Base-by-base conservation (phyloP, 2,113 vertebrate species). In the Tragelaphus buxtoni region DNA sequence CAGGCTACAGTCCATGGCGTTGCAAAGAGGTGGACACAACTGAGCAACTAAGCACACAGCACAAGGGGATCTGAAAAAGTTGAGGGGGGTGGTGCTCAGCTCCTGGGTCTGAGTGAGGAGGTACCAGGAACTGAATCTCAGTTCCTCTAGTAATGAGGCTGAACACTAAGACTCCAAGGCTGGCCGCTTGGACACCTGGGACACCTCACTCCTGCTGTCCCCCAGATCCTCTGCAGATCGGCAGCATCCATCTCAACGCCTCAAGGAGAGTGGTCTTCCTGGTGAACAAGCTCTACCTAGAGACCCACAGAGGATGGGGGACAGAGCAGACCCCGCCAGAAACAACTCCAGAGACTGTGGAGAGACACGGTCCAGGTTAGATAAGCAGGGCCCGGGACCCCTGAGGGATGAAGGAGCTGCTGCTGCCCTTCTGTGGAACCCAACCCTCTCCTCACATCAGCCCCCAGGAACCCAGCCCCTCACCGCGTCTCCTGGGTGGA, bases 401-500 rank as follows among this genome's bases (percentile, higher is more conserved):
- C 26, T 3, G 58, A 60, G 84, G 87, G 51, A 20, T 4, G 83
- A 42, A 79, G 49, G 42, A 18, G 22, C 76, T 39, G 28, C 47
- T 26, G n/a, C 18, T 0, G 0, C 58, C 22, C 16, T 17, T 55
- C 17, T 1, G 5, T 14, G 39, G 20, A 32, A 28, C 98, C 53
- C 81, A 97, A 69, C 98, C 97, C 51, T 83, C 45, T 86, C 95
- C 97, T 60, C 90, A 30, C 51, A 4, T 85, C 92, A 98, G 98
- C 56, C 35, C 61, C 91, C 72, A 95, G 88, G 87, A 53, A 90
- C 24, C 35, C 56, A 3, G 6, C 7, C 30, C 90, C 94, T 8
- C 99, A 99, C 97, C 97, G 99, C 8, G 99, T 99, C 60, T 99
- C 99, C 53, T 99, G 99, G 99, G 98, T 99, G 0, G 99, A 99